A percentile compares a stretch with the other conserved stretches of the same genome.
Evolutionary conservation across 64 coral and sea anemone species (phyloP).

Genomic region (Exaiptasia diaphana): DNA sequence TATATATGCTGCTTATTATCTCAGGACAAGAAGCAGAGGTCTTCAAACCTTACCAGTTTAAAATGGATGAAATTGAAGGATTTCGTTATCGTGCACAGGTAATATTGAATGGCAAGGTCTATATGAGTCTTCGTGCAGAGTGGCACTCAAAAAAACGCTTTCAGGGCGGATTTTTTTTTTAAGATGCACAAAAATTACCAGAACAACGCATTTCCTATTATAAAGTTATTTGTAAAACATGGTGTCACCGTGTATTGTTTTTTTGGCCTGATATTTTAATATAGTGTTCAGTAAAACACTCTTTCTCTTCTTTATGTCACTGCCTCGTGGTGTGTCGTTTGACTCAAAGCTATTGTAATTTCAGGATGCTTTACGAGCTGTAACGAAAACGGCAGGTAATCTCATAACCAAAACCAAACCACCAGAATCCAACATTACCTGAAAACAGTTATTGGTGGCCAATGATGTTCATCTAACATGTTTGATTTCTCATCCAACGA

Average conservation of each 20-base stretch:
- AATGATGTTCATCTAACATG: background rate
- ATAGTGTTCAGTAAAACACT: too few species aligned
- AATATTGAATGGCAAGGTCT: background rate
- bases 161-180: too few species aligned
- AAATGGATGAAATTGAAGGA: constrained; percentile 98
- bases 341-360: too few species aligned
- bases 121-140: background rate
- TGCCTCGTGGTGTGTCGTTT: too few species aligned
- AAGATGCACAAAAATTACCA: too few species aligned
- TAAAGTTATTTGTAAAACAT: background rate
- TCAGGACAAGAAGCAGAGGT: constrained; percentile 60
- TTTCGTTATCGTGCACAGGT: constrained; percentile 90
- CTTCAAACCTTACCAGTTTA: constrained; percentile 92
- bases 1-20: too few species aligned
- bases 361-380: constrained; percentile 90
- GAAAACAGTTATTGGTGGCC: background rate
- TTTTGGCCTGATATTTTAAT: too few species aligned
- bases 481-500: background rate
- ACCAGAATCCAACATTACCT: background rate
- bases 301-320: too few species aligned
- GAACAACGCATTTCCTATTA: background rate
- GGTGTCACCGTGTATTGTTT: background rate
- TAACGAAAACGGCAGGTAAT: constrained; percentile 96
- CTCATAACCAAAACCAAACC: too few species aligned
- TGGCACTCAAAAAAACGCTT: too few species aligned